Evolutionary conservation across 2,797 vertebrate species (phyloP).

Genomic region (Diplodus sargus): DNA sequence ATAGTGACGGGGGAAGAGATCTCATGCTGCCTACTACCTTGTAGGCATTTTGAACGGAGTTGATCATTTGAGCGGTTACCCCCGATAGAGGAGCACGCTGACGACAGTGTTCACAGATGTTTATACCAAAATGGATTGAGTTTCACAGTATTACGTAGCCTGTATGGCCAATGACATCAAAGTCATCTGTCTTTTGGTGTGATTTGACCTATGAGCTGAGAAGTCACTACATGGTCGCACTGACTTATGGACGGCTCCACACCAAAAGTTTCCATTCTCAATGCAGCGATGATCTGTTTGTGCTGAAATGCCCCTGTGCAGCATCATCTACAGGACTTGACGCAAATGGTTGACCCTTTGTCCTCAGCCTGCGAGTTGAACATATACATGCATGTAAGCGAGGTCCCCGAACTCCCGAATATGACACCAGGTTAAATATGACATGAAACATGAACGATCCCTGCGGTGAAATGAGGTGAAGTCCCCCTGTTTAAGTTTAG

Average conservation of each 20-base stretch:
- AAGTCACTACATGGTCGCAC: conserved; percentile 4
- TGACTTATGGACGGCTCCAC: neutral
- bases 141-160: neutral
- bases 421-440: conserved; percentile 5
- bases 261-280: conserved; percentile 5
- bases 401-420: neutral
- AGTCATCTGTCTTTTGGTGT: neutral
- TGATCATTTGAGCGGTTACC: conserved; percentile 24
- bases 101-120: neutral
- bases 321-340: neutral
- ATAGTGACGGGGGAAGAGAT: conserved; percentile 59
- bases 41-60: conserved; percentile 19
- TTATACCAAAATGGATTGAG: neutral
- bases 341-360: neutral
- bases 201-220: neutral
- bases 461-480: conserved; percentile 21
- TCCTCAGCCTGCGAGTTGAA: neutral
- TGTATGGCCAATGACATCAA: neutral
- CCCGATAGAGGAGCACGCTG: neutral
- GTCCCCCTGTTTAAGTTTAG: conserved; percentile 37
- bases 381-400: neutral
- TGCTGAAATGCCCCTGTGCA: conserved; percentile 12
- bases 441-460: neutral
- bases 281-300: neutral
- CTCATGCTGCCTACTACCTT: conserved; percentile 38